These are phyloP conservation scores for Xylocopa sonorina DNA, from an alignment of 1,140 invertebrate genomes.

Conservation along the genomic window DNA sequence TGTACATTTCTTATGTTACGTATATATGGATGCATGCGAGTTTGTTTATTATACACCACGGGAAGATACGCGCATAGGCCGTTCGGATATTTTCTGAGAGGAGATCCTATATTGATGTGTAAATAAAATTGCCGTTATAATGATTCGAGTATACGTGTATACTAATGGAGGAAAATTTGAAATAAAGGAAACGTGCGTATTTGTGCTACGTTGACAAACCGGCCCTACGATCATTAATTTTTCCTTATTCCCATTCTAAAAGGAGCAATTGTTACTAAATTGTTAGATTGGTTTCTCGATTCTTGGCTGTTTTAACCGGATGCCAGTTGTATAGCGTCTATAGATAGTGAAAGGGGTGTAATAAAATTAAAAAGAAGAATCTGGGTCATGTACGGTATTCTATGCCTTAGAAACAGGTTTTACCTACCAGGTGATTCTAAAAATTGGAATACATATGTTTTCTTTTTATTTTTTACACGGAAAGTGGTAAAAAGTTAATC, in stretches of 20 bases:
- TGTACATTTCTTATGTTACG: constrained; percentile 3
- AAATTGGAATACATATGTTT: too few species aligned
- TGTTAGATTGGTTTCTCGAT: too few species aligned
- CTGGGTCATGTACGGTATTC: not conserved
- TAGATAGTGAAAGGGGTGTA: constrained; percentile 24
- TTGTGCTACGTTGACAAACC: not conserved
- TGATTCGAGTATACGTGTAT: not conserved
- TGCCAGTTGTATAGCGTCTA: not conserved
- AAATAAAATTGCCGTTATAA: not conserved
- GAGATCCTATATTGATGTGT: not conserved
- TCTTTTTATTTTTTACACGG: too few species aligned
- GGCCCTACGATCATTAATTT: not conserved
- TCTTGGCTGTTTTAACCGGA: too few species aligned
- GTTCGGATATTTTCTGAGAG: not conserved
- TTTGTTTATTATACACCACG: not conserved
- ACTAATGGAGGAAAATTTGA: not conserved
- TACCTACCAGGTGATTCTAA: not conserved
- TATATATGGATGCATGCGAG: not conserved
- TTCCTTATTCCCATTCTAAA: too few species aligned
- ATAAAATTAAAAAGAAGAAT: constrained; percentile 21
- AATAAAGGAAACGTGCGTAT: not conserved
- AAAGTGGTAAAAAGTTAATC: too few species aligned
- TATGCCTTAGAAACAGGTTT: constrained; percentile 22
- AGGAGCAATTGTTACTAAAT: too few species aligned
- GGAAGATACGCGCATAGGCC: not conserved